Conservation (phyloP, 2,888 invertebrate species). For the Trichogramma evanescens region DNA sequence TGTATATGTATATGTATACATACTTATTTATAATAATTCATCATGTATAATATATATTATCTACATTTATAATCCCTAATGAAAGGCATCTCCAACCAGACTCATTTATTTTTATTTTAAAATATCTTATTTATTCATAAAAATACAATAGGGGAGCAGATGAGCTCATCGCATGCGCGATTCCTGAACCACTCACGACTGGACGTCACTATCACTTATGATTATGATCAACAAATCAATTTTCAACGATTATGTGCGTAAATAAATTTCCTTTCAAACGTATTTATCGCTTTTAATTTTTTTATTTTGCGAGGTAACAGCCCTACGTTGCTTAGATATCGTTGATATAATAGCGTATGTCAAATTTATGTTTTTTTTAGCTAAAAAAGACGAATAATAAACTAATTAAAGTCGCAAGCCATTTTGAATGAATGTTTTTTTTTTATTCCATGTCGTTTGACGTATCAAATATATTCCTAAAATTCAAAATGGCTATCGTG, state of each 20-base stretch:
- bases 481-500: conserved; percentile 14
- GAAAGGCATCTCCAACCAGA: conserved; percentile 49
- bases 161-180: too few relatives aligned
- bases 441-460: conserved; percentile 5
- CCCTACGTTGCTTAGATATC: not conserved
- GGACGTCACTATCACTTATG: conserved; percentile 18
- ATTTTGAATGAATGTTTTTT: conserved; percentile 14
- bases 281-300: not conserved
- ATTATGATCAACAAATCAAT: not conserved
- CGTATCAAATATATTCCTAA: conserved; percentile 20
- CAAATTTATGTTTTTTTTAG: too few relatives aligned
- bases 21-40: conserved; percentile 45
- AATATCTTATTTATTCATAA: conserved; percentile 49
- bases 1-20: conserved; percentile 38
- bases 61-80: conserved; percentile 48
- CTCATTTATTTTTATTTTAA: conserved; percentile 46
- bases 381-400: not conserved
- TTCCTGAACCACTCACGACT: conserved; percentile 27
- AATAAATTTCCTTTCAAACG: not conserved
- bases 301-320: conserved; percentile 4
- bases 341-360: too few relatives aligned
- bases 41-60: conserved; percentile 47
- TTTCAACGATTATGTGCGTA: conserved; percentile 4
- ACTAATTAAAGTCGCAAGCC: conserved; percentile 1
- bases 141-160: conserved; percentile 39